Base-by-base conservation (phyloP, 2,888 invertebrate genomes). In the Lithophane socia region DNA sequence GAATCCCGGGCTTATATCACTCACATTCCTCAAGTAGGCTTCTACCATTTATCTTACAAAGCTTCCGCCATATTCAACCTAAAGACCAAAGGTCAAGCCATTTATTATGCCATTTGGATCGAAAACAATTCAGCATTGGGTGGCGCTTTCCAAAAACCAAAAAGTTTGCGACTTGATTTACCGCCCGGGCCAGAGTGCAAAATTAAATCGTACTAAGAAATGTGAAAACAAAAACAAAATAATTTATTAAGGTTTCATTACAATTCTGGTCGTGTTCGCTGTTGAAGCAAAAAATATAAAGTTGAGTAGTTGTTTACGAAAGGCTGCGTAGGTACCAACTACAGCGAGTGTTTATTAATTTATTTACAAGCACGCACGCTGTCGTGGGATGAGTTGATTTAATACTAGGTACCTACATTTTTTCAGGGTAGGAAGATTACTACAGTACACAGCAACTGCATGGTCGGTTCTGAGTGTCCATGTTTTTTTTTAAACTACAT, bases 161-260 rank as follows among this genome's bases (percentile, higher is more conserved):
- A 88, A 84, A 82, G 82, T 83, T 81, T 61, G 69, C 74, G 63
- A 58, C 78, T 77, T 89, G 87, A 90, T 90, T 90, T 89, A 89
- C 86, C 78, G 82, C 71, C 24, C 54, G 68, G 76, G 75, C 72
- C 75, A 80, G 82, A 86, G 87, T 81, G 83, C 79, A 75, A 86
- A 90, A 90, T 90, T 90, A 81, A 89, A 89, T 89, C 81, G 79
- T 69, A 76, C 84, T 77, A 87, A 90, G 88, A 86, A 89, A 85
- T 73, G 63, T 77, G 66, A 78, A 86, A 86, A 85, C 75, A 82
- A 81, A 84, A 80, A 80, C 86, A 85, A 83, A 82, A 85, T 85
- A 88, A 90, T 89, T 90, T 90, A 90, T 90, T 80, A 85, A 79
- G 86, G 89, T 85, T 73, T 84, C 80, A 85, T 87, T 85, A 79